Base-by-base conservation (phyloP, 2,113 vertebrate genomes). In the Aldabrachelys gigantea region DNA sequence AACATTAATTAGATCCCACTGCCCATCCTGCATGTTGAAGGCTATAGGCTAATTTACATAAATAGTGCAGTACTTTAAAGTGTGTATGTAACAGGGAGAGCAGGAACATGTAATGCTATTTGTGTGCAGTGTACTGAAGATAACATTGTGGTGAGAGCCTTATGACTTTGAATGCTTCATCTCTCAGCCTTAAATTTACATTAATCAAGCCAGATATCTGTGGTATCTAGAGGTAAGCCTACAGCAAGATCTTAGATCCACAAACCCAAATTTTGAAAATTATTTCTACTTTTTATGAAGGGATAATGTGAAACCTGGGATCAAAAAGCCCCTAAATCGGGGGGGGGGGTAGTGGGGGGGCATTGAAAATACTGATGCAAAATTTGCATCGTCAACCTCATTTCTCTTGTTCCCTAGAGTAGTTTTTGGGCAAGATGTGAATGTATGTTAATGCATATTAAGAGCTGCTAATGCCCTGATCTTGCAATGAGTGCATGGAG, bases 401-500 rank as follows among this genome's bases (percentile, higher is more conserved):
- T 8, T 31, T 82, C 38, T 82, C 27, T 31, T 78, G 11, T 93
- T 89, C 41, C 19, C 35, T 8, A 83, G 50, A 85, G 62, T n/a
- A 82, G 88, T 53, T 8, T 50, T 35, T 62, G 5, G 3, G 1
- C 6, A 35, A 7, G 49, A 38, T 4, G 7, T 38, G 38, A 65
- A 27, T 6, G 6, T 10, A 21, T 1, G 3, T 81, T 38, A n/a
- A 38, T 54, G 52, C 19, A 38, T 14, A 14, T 21, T 25, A 54
- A 81, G 24, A 12, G 24, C 56, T 44, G 81, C 38, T 62, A 52
- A 56, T 82, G 54, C 2, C 62, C 19, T 56, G 24, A 12, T 22
- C 84, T 19, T 84, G 84, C 79, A 90, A 82, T 41, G 11, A 0
- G 0, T 85, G 38, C 59, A 27, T 38, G 9, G 41, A 47, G 25